These are phyloP conservation scores for Drosophila austrosaltans DNA, from an alignment of 2,888 invertebrate genomes.

Conservation along the genomic window DNA sequence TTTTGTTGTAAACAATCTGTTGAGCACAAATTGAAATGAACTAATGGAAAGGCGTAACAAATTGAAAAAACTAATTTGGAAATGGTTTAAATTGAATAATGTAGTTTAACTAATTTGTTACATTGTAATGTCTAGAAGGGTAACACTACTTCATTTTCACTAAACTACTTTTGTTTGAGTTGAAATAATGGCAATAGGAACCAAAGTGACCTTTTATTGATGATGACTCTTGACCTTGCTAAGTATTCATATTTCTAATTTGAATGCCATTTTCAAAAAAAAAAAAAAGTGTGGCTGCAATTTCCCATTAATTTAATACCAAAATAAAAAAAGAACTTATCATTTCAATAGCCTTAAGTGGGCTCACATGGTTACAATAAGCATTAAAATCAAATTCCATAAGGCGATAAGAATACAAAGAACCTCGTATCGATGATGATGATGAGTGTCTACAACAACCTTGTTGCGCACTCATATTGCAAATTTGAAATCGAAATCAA, in stretches of 20 bases:
- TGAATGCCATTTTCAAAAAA: background rate
- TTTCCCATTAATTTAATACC: conserved; percentile 1
- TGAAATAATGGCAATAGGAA: background rate
- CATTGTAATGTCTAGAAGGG: too few relatives aligned
- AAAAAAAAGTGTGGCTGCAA: background rate
- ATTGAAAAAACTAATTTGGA: background rate
- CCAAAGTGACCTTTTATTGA: background rate
- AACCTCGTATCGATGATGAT: conserved; percentile 21
- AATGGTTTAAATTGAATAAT: too few relatives aligned
- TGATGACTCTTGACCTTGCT: background rate
- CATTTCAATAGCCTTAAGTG: conserved; percentile 4
- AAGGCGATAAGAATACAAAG: conserved; percentile 33
- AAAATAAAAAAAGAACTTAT: background rate
- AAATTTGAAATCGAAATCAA: conserved; percentile 54
- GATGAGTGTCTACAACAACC: conserved; percentile 39
- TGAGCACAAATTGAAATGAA: background rate
- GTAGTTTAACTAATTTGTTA: background rate
- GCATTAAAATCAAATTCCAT: conserved; percentile 36
- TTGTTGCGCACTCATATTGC: conserved; percentile 51
- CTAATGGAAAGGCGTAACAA: background rate
- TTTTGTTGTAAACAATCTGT: background rate
- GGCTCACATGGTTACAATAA: conserved; percentile 48
- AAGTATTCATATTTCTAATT: background rate
- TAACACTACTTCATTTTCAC: too few relatives aligned
- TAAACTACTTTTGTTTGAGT: too few relatives aligned